Evolutionary conservation across 2,888 invertebrate genomes (phyloP), one percentile per base, ranked within the genome.

Genomic region (Andrena dorsata): DNA sequence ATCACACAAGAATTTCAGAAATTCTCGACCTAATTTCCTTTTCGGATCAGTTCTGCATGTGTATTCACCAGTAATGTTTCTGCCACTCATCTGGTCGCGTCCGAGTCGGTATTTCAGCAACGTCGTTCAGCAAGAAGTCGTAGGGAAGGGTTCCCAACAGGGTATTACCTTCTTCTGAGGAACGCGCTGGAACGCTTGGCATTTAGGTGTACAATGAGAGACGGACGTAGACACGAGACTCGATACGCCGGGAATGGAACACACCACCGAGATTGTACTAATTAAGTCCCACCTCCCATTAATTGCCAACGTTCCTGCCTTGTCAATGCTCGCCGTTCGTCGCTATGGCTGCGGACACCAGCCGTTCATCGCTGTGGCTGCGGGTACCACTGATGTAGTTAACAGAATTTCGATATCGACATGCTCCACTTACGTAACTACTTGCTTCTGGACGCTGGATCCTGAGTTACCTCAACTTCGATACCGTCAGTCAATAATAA

Each of bases 391-490:
- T 68, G 76, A 74, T 53, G 75, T 80, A 82, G 87, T 72, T 85
- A 87, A 86, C 85, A 76, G 79, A 87, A 86, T 86, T 85, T 86
- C 86, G 85, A 86, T 86, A 85, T 86, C 87, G 84, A 84, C 85
- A 85, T 77, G 87, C 75, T 80, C 80, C 86, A 84, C 80, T 86
- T 84, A 72, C 28, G 56, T 76, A 84, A 86, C 86, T 83, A 75
- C 51, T 82, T 73, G 69, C 81, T 63, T 69, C 51, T 51, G 69
- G 35, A 58, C 20, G 49, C 56, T 49, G 69, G 70, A 64, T 69
- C 58, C 32, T 23, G 65, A 76, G 65, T 77, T 76, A 30, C 41
- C 53, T 41, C 68, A 69, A 78, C 79, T 69, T 69, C 58, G 65
- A 77, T 65, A 65, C 32, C 32, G 8, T 20, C 51, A 41, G 47